A percentile compares a stretch with the other conserved stretches of the same genome.
phyloP scores from a whole-genome alignment of 2,888 invertebrate genomes.

The Papilio protenor region DNA sequence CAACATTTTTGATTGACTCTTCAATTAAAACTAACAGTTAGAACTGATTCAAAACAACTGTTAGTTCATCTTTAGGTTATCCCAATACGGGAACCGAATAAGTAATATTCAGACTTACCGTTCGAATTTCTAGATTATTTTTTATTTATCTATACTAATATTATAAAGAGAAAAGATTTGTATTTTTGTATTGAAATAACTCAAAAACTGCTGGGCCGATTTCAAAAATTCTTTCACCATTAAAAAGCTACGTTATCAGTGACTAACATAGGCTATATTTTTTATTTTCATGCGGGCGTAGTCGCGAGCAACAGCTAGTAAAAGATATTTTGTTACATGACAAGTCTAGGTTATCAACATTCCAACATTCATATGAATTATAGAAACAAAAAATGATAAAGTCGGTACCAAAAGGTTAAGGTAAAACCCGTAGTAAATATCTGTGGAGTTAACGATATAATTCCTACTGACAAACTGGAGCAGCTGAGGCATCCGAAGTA shows the following conservation, averaged over 20 bases:
- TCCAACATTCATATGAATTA: constrained; percentile 5
- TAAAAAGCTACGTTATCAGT: too few species aligned
- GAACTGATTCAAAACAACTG: background rate
- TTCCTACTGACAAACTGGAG: constrained; percentile 35
- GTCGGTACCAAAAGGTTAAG: constrained; percentile 33
- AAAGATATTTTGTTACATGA: background rate
- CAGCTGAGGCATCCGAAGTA: constrained; percentile 28
- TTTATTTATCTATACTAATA: too few species aligned
- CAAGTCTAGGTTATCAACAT: constrained; percentile 29
- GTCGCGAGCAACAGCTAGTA: too few species aligned
- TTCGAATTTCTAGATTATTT: background rate
- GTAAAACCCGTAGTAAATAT: constrained; percentile 17
- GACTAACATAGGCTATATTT: too few species aligned
- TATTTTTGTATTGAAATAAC: too few species aligned
- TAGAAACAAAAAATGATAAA: constrained; percentile 25
- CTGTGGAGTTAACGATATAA: background rate
- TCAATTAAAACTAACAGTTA: too few species aligned
- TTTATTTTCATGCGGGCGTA: too few species aligned
- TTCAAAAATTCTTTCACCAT: too few species aligned
- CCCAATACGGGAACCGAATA: constrained; percentile 26
- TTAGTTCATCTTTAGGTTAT: constrained; percentile 36
- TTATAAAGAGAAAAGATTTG: too few species aligned
- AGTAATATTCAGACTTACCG: background rate
- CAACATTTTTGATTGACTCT: too few species aligned
- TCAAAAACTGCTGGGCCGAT: too few species aligned